Conservation (phyloP, 2,888 invertebrate genomes). For the Latrodectus elegans region DNA sequence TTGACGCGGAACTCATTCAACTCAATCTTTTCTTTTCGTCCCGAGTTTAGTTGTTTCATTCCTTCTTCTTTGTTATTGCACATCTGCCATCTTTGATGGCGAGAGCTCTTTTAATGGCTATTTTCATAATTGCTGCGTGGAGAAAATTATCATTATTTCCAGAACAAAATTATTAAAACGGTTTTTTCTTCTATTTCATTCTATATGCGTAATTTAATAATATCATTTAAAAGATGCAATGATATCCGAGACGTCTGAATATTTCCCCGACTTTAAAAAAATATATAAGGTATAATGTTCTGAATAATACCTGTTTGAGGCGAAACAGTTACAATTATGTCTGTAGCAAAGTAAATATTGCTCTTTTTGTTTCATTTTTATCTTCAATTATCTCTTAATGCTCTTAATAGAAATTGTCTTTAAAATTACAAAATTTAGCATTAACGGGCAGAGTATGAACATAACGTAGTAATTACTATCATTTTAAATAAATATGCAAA, state of each 20-base stretch:
- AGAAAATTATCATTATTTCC: slow-evolving; percentile 40
- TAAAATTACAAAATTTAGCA: not conserved
- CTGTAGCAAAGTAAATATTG: not conserved
- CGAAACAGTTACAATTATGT: not conserved
- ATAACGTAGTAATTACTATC: too few relatives aligned
- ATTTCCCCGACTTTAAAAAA: not conserved
- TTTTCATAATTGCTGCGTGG: not conserved
- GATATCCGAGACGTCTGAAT: not conserved
- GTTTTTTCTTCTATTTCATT: slow-evolving; percentile 4
- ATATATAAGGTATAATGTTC: not conserved
- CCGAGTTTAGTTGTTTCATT: not conserved
- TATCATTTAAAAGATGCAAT: not conserved
- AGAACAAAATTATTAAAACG: slow-evolving; percentile 21
- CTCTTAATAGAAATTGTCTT: not conserved
- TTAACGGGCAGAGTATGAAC: not conserved
- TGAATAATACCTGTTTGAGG: not conserved
- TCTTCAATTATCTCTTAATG: not conserved
- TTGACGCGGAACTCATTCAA: slow-evolving; percentile 23
- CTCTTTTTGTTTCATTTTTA: not conserved
- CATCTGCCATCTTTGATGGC: slow-evolving; percentile 10
- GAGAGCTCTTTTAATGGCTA: slow-evolving; percentile 33
- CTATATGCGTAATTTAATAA: not conserved
- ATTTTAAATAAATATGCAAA: too few relatives aligned
- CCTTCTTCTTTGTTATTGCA: slow-evolving; percentile 3
- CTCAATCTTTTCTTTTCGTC: slow-evolving; percentile 20